Percentiles rank a stretch among this genome's conserved stretches.
These are phyloP conservation scores for Acanthaster planci DNA, from an alignment of 35 echinoderm and acorn worm genomes.

Conservation along the genomic window DNA sequence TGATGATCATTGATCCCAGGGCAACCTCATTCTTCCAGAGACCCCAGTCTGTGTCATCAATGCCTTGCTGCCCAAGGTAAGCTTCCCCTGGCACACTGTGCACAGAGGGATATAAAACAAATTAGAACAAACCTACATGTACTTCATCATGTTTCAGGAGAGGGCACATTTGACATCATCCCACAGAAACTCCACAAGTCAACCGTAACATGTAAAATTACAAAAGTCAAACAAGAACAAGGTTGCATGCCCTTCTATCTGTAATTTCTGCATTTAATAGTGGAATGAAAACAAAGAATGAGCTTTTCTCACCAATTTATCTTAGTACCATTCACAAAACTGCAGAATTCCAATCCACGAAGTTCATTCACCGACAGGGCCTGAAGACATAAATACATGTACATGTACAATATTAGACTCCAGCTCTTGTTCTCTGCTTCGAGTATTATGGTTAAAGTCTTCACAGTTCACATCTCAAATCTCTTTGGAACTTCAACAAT, in stretches of 20 bases:
- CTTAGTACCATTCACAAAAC: background rate
- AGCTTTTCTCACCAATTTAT: background rate
- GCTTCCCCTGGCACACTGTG: slow-evolving; percentile 52
- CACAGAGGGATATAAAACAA: slow-evolving; percentile 28
- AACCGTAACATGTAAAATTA: too few relatives aligned
- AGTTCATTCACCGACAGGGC: slow-evolving; percentile 68
- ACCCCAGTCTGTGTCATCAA: slow-evolving; percentile 88
- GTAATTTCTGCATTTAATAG: background rate
- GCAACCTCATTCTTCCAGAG: slow-evolving; percentile 92
- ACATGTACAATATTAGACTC: too few relatives aligned
- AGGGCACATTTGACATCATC: too few relatives aligned
- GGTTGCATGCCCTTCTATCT: too few relatives aligned
- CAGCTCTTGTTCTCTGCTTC: too few relatives aligned
- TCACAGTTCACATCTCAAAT: too few relatives aligned
- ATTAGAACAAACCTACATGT: too few relatives aligned
- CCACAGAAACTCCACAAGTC: too few relatives aligned
- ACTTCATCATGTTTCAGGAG: too few relatives aligned
- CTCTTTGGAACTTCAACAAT: too few relatives aligned
- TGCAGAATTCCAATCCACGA: slow-evolving; percentile 49
- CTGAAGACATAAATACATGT: slow-evolving; percentile 7
- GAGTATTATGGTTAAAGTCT: too few relatives aligned
- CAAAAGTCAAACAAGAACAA: too few relatives aligned
- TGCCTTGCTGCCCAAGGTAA: slow-evolving; percentile 74
- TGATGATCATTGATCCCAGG: slow-evolving; percentile 54
- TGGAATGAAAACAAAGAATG: background rate